phyloP scores from a whole-genome alignment of 53 echinoderm and acorn worm genomes.

The Arbacia lixula region DNA sequence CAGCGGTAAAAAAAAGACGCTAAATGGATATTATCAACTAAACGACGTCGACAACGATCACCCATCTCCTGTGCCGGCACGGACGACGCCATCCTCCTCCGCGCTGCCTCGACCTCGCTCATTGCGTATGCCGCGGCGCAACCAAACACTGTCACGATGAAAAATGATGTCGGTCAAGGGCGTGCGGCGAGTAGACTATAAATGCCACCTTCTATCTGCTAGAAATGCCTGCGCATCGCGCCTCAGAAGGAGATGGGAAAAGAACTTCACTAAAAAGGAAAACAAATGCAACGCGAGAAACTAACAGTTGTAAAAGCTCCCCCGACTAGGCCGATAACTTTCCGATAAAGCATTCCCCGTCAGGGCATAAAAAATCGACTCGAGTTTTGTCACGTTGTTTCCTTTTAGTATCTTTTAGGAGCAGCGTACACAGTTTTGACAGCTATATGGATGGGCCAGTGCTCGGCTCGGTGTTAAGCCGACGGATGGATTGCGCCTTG shows the following conservation, averaged over 20 bases:
- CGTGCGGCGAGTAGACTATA: conserved; percentile 14
- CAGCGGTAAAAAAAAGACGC: no score
- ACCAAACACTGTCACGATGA: conserved; percentile 38
- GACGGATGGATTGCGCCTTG: conserved; percentile 18
- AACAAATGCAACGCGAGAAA: conserved; percentile 19
- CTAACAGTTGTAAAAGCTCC: conserved; percentile 53
- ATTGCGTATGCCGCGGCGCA: no score
- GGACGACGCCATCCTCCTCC: no score
- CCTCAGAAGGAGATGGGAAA: neutral
- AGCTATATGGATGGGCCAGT: conserved; percentile 38
- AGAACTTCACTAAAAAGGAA: no score
- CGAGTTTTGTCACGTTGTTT: conserved; percentile 37
- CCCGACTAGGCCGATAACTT: conserved; percentile 11
- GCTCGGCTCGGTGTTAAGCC: neutral
- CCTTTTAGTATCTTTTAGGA: conserved; percentile 8
- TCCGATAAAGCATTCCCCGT: conserved; percentile 56
- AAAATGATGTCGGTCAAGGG: conserved; percentile 42
- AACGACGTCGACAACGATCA: no score
- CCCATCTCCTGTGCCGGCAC: no score
- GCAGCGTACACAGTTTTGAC: conserved; percentile 34
- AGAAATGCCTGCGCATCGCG: neutral
- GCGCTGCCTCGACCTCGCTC: no score
- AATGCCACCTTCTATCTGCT: neutral
- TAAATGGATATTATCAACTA: no score
- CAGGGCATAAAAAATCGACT: conserved; percentile 29